These are phyloP conservation scores for Callyntrura guangdongensis DNA, from an alignment of 2,888 invertebrate genomes.

Conservation along the genomic window DNA sequence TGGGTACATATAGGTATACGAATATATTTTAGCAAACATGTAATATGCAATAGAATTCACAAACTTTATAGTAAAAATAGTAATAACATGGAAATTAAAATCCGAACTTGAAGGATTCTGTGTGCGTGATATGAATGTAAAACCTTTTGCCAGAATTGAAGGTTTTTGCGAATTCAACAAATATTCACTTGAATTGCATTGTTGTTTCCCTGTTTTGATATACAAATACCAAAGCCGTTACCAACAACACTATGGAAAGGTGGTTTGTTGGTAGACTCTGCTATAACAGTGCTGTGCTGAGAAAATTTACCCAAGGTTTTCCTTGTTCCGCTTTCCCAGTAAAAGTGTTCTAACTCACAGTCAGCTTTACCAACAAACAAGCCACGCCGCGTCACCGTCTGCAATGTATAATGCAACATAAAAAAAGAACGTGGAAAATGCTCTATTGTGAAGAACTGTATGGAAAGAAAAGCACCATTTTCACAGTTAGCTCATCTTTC, in stretches of 20 bases:
- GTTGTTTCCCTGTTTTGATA: not conserved
- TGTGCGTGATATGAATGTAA: conserved; percentile 40
- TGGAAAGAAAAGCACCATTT: conserved; percentile 28
- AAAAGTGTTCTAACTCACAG: conserved; percentile 43
- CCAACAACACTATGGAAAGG: conserved; percentile 48
- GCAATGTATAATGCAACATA: not conserved
- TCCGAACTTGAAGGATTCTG: conserved; percentile 49
- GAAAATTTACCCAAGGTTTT: conserved; percentile 57
- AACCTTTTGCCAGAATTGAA: conserved; percentile 51
- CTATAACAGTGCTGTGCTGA: not conserved
- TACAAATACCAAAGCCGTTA: not conserved
- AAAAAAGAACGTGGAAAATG: conserved; percentile 46
- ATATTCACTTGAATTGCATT: conserved; percentile 28
- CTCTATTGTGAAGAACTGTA: conserved; percentile 32
- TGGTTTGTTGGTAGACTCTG: conserved; percentile 19
- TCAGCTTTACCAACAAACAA: conserved; percentile 14
- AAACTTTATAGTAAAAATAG: conserved; percentile 38
- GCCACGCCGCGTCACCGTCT: conserved; percentile 2
- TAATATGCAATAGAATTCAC: not conserved
- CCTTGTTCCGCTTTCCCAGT: conserved; percentile 39
- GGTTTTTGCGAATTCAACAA: conserved; percentile 43
- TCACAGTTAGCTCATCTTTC: conserved; percentile 40
- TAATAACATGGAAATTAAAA: conserved; percentile 53
- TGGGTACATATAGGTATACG: not conserved
- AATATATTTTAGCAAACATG: not conserved